Base-by-base conservation (phyloP, 1,140 invertebrate species). In the Anadara kagoshimensis region DNA sequence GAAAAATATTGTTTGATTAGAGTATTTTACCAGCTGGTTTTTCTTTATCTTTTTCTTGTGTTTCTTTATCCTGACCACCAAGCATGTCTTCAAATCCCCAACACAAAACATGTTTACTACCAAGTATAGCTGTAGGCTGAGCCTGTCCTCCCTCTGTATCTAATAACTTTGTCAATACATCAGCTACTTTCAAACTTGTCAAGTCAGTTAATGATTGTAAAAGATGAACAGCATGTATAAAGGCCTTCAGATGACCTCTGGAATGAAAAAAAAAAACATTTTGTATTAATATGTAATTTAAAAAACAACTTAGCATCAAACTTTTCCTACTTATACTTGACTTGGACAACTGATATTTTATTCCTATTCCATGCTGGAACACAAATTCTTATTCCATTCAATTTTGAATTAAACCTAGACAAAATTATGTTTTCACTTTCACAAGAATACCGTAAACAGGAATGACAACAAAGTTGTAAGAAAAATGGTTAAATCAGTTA, bases 11-110 rank as follows among this genome's bases (percentile, higher is more conserved):
- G n/a, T n/a, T n/a, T n/a, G n/a, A n/a, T n/a, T n/a, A n/a, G n/a
- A n/a, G n/a, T n/a, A n/a, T n/a, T n/a, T n/a, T 7, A 36, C 29
- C 29, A 3, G 29, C 14, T 24, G 16, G 16, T 58, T 45, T 83
- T 26, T 79, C 73, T 80, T 85, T 86, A 11, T 86, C 82, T 76
- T 84, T 85, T 1, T 85, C 84, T 54, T 73, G 74, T 2, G 72
- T 68, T 44, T 79, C 76, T 53, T 83, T 79, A n/a, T 83, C 78
- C 29, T 69, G 69, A 14, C 69, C 70, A 58, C 58, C 76, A 0
- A 89, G 69, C 62, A 86, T 59, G 64, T 89, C 88, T 67, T 90
- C 89, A 76, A 87, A 81, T 11, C 84, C 87, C 89, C 89, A 90
- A 62, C 85, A 86, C 14, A 86, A 70, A 41, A 87, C 66, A 78